phyloP scores from a whole-genome alignment of 23 tunicate genomes.

The Aplidium turbinatum region DNA sequence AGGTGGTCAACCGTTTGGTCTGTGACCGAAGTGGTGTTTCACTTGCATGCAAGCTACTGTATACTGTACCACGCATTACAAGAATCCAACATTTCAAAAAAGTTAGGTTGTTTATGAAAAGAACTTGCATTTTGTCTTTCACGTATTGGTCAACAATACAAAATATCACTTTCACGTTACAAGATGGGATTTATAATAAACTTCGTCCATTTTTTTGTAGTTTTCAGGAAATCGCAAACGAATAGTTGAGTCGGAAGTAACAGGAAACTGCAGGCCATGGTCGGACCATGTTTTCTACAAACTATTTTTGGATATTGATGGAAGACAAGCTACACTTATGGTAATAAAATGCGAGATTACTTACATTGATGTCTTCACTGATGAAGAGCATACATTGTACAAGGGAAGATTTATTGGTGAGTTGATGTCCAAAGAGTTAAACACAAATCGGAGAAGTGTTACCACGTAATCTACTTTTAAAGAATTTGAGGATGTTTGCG shows the following conservation, averaged over 20 bases:
- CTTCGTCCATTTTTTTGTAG: slow-evolving; percentile 41
- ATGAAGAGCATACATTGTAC: slow-evolving; percentile 88
- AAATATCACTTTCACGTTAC: too few relatives aligned
- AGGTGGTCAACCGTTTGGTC: too few relatives aligned
- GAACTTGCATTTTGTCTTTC: too few relatives aligned
- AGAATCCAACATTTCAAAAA: too few relatives aligned
- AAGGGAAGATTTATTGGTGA: slow-evolving; percentile 87
- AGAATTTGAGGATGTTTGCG: neutral
- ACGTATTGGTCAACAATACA: too few relatives aligned
- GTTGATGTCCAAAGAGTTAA: neutral
- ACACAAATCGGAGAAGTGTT: too few relatives aligned
- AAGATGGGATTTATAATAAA: too few relatives aligned
- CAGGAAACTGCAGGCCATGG: slow-evolving; percentile 97
- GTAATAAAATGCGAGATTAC: slow-evolving; percentile 95
- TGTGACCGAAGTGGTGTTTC: too few relatives aligned
- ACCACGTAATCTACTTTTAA: neutral
- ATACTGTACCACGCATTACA: too few relatives aligned
- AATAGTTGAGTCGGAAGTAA: slow-evolving; percentile 55
- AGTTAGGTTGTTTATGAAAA: too few relatives aligned
- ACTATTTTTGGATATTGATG: slow-evolving; percentile 89
- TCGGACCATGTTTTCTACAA: slow-evolving; percentile 94
- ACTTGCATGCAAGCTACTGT: too few relatives aligned
- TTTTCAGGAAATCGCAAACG: slow-evolving; percentile 39
- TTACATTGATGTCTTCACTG: slow-evolving; percentile 91
- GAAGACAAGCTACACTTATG: slow-evolving; percentile 74